Evolutionary conservation across 2,888 invertebrate genomes (phyloP).

Genomic region (Mythimna ferrago): DNA sequence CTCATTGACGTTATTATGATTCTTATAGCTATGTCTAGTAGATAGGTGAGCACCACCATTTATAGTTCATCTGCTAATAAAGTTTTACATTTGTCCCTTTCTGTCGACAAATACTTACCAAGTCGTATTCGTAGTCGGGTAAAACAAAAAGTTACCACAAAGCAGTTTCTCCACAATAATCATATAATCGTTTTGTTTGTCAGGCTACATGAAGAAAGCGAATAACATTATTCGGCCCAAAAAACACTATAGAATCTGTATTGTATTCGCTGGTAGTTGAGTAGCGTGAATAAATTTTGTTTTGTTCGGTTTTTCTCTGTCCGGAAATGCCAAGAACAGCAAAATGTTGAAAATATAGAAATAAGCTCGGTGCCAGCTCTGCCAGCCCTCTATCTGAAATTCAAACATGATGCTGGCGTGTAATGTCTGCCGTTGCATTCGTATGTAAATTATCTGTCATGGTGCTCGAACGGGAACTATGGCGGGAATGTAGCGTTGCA

Average conservation of each 20-base stretch:
- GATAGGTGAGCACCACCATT: not conserved
- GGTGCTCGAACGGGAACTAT: slow-evolving; percentile 38
- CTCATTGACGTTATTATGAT: not conserved
- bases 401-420: slow-evolving; percentile 41
- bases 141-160: slow-evolving; percentile 43
- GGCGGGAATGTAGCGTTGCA: slow-evolving; percentile 33
- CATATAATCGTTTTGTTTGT: slow-evolving; percentile 58
- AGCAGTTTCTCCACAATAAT: slow-evolving; percentile 47
- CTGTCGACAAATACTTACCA: slow-evolving; percentile 4
- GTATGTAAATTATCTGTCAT: slow-evolving; percentile 55
- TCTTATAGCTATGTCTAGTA: not conserved
- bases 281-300: slow-evolving; percentile 50
- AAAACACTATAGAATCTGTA: slow-evolving; percentile 42
- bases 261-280: slow-evolving; percentile 36
- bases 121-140: slow-evolving; percentile 7
- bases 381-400: slow-evolving; percentile 48
- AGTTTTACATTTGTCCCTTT: slow-evolving; percentile 11
- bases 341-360: slow-evolving; percentile 55
- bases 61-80: slow-evolving; percentile 1
- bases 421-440: slow-evolving; percentile 52
- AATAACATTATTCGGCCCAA: slow-evolving; percentile 51
- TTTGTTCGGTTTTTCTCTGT: slow-evolving; percentile 56
- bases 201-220: slow-evolving; percentile 27
- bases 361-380: slow-evolving; percentile 44
- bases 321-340: slow-evolving; percentile 56